Percentiles rank a stretch among this genome's conserved stretches.
Evolutionary conservation across 2,888 invertebrate species (phyloP).

Genomic region (Gordius sp.): DNA sequence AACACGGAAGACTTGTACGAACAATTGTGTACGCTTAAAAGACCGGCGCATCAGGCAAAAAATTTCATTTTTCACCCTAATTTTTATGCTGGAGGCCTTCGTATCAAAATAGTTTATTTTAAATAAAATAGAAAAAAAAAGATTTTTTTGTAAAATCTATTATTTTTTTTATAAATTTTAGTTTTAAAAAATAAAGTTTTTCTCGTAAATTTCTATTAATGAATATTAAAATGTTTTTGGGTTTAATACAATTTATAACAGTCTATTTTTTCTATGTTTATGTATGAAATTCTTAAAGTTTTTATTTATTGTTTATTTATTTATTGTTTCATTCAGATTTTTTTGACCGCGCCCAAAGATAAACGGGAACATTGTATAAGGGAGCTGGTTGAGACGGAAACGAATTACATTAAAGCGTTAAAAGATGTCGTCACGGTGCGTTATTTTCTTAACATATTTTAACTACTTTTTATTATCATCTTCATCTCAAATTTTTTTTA

Average conservation of each 20-base stretch:
- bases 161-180: background rate
- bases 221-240: too few species aligned
- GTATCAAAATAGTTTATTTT: too few species aligned
- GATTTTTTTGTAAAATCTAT: background rate
- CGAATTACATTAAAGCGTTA: conserved; percentile 76
- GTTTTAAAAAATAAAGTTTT: background rate
- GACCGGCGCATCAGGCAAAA: background rate
- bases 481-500: too few species aligned
- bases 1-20: conserved; percentile 11
- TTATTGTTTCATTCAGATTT: too few species aligned
- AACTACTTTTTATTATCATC: too few species aligned
- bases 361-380: conserved; percentile 53
- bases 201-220: too few species aligned
- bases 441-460: too few species aligned
- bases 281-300: background rate
- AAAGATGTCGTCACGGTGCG: conserved; percentile 34
- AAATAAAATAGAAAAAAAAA: too few species aligned
- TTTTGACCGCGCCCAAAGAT: conserved; percentile 33
- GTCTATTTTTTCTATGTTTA: background rate
- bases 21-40: background rate
- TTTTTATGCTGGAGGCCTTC: too few species aligned
- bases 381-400: conserved; percentile 81
- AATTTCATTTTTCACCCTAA: too few species aligned
- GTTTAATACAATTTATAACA: background rate
- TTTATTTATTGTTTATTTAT: too few species aligned